A percentile compares a stretch with the other conserved stretches of the same genome.
These are phyloP conservation scores for Heptranchias perlo DNA, from an alignment of 2,113 vertebrate genomes.

Conservation along the genomic window DNA sequence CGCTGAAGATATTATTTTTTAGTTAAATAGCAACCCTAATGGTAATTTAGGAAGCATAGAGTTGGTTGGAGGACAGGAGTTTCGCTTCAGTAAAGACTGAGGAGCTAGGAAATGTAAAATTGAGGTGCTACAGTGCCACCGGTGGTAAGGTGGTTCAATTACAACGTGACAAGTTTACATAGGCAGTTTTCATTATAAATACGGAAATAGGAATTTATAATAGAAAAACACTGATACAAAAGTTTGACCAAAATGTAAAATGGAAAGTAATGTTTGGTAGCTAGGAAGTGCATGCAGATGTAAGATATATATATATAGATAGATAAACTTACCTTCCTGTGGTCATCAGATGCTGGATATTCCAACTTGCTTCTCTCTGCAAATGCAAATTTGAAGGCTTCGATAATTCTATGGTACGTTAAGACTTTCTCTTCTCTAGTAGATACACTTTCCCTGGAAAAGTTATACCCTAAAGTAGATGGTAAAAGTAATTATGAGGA, in stretches of 20 bases:
- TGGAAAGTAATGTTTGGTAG: too few relatives aligned
- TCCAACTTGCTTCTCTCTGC: slow-evolving; percentile 84
- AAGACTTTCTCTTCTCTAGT: slow-evolving; percentile 61
- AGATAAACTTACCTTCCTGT: slow-evolving; percentile 62
- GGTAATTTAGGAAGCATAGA: not conserved
- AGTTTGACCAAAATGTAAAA: too few relatives aligned
- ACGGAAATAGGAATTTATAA: not conserved
- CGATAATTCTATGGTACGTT: slow-evolving; percentile 85
- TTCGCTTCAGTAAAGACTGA: not conserved
- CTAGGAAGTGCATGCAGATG: not conserved
- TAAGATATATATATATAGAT: not conserved
- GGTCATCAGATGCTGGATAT: slow-evolving; percentile 70
- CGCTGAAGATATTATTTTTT: not conserved
- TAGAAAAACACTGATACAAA: not conserved
- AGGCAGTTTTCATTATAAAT: not conserved
- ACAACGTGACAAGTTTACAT: not conserved
- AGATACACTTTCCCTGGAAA: slow-evolving; percentile 64
- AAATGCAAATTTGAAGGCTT: slow-evolving; percentile 86
- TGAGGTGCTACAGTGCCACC: not conserved
- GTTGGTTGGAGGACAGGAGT: not conserved
- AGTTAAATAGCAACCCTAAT: not conserved
- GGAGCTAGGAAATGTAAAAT: not conserved
- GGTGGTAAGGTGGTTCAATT: not conserved
- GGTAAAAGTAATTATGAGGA: not conserved
- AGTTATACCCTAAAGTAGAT: slow-evolving; percentile 70